Base-by-base conservation (phyloP, 2,888 invertebrate species). In the Apodemia hepburni region DNA sequence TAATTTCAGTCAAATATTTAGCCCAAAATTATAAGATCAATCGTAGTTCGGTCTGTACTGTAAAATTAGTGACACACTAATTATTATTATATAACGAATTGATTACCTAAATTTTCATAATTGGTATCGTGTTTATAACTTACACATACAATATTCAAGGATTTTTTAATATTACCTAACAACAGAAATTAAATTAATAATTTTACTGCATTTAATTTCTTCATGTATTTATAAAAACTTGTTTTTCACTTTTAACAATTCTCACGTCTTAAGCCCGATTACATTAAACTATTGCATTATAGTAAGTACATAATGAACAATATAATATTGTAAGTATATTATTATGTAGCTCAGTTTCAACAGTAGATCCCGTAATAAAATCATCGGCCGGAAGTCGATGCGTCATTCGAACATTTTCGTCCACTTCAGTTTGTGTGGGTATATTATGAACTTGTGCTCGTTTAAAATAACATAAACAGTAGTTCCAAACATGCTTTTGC, bases 351-450 rank as follows among this genome's bases (percentile, higher is more conserved):
- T 71, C 68, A 69, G 71, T 70, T 71, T 69, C 69, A 73, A 82
- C 81, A 80, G 84, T 82, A 81, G 84, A 89, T 87, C 83, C 84
- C 78, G 82, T 87, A 85, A 85, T 89, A 87, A 87, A 87, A 86
- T 83, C 81, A 84, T 79, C 79, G 87, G 78, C 88, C 89, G 89
- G 89, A 89, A 89, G 88, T 88, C 76, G 86, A 86, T 90, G 88
- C 87, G 88, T 90, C 89, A 90, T 78, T 77, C 73, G 82, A 82
- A 75, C 85, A 81, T 85, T 88, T 89, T 88, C 84, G 88, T 87
- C 82, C 80, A 77, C 77, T 76, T 78, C 70, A 80, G 79, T 79
- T 77, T 79, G 88, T 87, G 88, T 87, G 86, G 74, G 85, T 85
- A 70, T 69, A 68, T 66, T 54, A 61, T 59, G 42, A 64, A 58